Conservation (phyloP, 2,888 invertebrate genomes). For the Aplocera efformata region DNA sequence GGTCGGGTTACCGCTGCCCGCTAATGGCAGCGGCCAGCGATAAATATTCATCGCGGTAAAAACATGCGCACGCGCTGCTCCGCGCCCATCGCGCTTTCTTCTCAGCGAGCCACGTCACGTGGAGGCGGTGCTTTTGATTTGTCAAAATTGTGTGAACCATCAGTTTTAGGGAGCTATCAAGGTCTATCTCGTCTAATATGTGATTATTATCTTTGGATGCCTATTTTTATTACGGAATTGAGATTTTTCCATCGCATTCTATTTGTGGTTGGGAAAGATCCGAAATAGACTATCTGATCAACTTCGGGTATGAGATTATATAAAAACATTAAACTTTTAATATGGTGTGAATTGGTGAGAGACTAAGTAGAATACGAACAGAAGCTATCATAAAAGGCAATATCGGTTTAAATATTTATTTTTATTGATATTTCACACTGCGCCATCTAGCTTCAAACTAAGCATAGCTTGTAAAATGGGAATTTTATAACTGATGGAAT, state of each 20-base stretch:
- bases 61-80: conserved; percentile 68
- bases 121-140: conserved; percentile 31
- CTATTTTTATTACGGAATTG: conserved; percentile 16
- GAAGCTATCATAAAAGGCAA: too few species aligned
- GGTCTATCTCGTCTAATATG: not conserved
- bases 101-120: conserved; percentile 37
- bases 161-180: too few species aligned
- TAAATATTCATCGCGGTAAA: conserved; percentile 79
- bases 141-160: too few species aligned
- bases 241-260: conserved; percentile 7
- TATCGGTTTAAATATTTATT: too few species aligned
- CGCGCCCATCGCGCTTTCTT: conserved; percentile 67
- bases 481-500: too few species aligned
- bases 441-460: too few species aligned
- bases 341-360: too few species aligned
- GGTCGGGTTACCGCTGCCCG: conserved; percentile 44
- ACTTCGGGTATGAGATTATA: not conserved
- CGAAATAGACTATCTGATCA: not conserved
- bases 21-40: conserved; percentile 57
- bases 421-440: too few species aligned
- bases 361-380: too few species aligned
- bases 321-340: too few species aligned
- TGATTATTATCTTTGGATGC: conserved; percentile 9
- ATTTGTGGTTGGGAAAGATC: conserved; percentile 6
- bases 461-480: too few species aligned